Evolutionary conservation across 2,888 invertebrate genomes (phyloP), one percentile per base, ranked within the genome.

Genomic region (Leucophenga montana): DNA sequence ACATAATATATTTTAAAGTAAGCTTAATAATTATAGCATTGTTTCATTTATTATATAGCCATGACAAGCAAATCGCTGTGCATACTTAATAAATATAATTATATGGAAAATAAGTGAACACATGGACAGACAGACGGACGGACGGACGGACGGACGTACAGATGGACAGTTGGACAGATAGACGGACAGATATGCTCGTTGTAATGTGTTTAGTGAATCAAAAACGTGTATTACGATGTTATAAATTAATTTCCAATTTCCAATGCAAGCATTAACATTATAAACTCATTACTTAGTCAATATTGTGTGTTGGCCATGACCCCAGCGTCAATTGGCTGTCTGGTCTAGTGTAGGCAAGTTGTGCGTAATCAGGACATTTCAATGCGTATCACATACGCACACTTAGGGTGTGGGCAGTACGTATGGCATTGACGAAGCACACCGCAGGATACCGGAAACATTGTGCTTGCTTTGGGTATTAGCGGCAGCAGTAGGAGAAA

Each of bases 211-310:
- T 33, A 33, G 8, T 33, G 8, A 33, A 33, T 5, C 33, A 5
- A 8, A 33, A 33, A 33, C 33, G 8, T 33, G 3, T 33, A n/a
- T n/a, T n/a, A n/a, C n/a, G 4, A 33, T 46, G 44, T 62, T 14
- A 46, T 62, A 46, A 62, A 62, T 62, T 62, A 46, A 62, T 46
- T 62, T 44, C 22, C 22, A 62, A 20, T 44, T 18, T 44, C 3
- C n/a, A 5, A 3, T 18, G 46, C 9, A 1, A 27, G 13, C 62
- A 46, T 62, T 62, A 62, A 33, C 39, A 61, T 62, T 62, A 62
- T 62, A 62, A 44, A 46, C 46, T 62, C 62, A 62, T 62, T 62
- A 62, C 22, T 20, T 18, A 22, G 20, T 11, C 20, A 18, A 57
- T 22, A 8, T 18, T 57, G 54, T 16, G 6, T 54, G 54, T 18